Evolutionary conservation across 2,888 invertebrate species (phyloP), one percentile per base, ranked within the genome.

Genomic region (Rotaria macrura): DNA sequence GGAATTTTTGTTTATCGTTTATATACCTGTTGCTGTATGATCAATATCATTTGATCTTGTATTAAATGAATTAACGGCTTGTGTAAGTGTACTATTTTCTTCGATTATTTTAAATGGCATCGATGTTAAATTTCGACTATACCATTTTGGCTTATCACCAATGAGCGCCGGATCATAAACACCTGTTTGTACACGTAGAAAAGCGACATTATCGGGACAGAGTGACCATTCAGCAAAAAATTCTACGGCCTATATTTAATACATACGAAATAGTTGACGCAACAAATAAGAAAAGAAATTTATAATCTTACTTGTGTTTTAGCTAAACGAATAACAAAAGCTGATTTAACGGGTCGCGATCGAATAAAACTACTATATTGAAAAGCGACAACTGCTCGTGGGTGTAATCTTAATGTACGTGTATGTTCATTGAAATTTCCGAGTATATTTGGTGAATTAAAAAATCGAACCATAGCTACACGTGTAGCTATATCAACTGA

Each of bases 401-500:
- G 99, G 91, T 98, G 99, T 1, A 99, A 92, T 0, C 99, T 93
- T 87, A 99, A 91, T 0, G 97, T 99, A 87, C 99, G 93, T 2
- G 98, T 98, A 91, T 99, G 98, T 89, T 99, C 99, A 88, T 95
- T 94, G 90, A 99, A 98, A 91, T 99, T 97, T 0, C 96, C 97
- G 88, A 99, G 92, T 20, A 97, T 93, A 90, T 98, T 99, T 89
- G 96, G 94, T 0, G 98, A 97, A 91, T 98, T 97, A 93, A 98
- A 98, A 91, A 99, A 99, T 20, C 96, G 94, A 47, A 96, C 96
- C 96, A 97, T 97, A 25, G 97, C 98, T 84, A 99, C 96, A 87
- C 99, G 92, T 0, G 97, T 97, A 17, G 99, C 98, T 38, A 99
- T 94, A 91, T 99, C 99, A 0, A 99, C 98, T 0, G 97, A 96